These are phyloP conservation scores for Netelia virgata DNA, from an alignment of 2,888 invertebrate species.

Conservation along the genomic window DNA sequence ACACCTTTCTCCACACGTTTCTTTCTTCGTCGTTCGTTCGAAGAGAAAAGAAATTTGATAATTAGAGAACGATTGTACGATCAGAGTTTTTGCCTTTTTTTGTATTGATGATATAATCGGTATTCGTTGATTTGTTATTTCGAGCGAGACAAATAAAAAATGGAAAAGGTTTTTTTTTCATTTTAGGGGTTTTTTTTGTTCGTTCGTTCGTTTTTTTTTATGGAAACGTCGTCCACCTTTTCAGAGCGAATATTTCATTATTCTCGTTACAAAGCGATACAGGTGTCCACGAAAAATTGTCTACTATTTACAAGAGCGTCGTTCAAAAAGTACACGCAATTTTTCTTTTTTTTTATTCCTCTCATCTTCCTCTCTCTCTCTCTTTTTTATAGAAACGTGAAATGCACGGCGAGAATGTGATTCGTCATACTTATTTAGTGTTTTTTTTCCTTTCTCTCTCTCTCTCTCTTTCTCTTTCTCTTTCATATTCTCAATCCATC, in stretches of 20 bases:
- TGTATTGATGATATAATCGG: background rate
- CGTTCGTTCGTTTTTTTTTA: background rate
- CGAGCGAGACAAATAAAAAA: slow-evolving; percentile 62
- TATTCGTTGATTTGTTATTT: slow-evolving; percentile 23
- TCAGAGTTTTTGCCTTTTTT: background rate
- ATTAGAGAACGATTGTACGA: background rate
- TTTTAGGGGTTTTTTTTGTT: background rate
- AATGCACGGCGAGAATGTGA: slow-evolving; percentile 58
- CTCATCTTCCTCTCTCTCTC: too few relatives aligned
- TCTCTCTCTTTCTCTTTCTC: background rate
- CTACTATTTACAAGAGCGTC: slow-evolving; percentile 69
- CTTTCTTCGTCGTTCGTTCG: background rate
- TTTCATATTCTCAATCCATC: slow-evolving; percentile 9
- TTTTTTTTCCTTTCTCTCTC: slow-evolving; percentile 27
- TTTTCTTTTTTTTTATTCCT: slow-evolving; percentile 38
- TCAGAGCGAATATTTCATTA: slow-evolving; percentile 26
- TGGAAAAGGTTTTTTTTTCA: slow-evolving; percentile 38
- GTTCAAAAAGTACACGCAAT: slow-evolving; percentile 56
- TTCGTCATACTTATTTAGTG: slow-evolving; percentile 38
- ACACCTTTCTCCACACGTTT: too few relatives aligned
- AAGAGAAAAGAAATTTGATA: background rate
- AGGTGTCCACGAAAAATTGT: slow-evolving; percentile 52
- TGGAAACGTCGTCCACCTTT: background rate
- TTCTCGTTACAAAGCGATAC: slow-evolving; percentile 59
- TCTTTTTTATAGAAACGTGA: slow-evolving; percentile 59